These are phyloP conservation scores for Andricus quercusramuli DNA, from an alignment of 2,888 invertebrate species.

Conservation along the genomic window DNA sequence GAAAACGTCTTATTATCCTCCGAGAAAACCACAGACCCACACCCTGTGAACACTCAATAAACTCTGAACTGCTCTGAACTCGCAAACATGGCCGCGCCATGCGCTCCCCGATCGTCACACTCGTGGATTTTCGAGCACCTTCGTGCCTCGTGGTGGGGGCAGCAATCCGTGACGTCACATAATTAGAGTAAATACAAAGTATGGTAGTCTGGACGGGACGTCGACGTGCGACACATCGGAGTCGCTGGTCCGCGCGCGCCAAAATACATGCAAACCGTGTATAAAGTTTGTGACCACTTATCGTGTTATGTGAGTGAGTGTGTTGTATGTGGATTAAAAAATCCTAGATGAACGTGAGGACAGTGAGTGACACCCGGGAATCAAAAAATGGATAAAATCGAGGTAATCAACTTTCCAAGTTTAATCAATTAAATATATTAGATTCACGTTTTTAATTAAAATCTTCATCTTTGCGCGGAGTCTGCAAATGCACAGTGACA, in stretches of 20 bases:
- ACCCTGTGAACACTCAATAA: neutral
- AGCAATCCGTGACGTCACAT: slow-evolving; percentile 83
- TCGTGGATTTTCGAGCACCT: slow-evolving; percentile 57
- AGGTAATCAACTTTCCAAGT: slow-evolving; percentile 67
- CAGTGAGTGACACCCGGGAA: slow-evolving; percentile 72
- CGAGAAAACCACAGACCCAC: neutral
- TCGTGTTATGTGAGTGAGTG: slow-evolving; percentile 70
- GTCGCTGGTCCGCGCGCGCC: slow-evolving; percentile 75
- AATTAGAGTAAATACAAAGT: slow-evolving; percentile 87
- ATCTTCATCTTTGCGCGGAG: neutral
- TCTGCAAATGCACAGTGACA: slow-evolving; percentile 16
- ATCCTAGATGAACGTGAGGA: slow-evolving; percentile 75
- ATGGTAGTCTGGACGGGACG: slow-evolving; percentile 83
- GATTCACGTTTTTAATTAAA: neutral
- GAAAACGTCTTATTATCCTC: too few species aligned
- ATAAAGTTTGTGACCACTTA: slow-evolving; percentile 46
- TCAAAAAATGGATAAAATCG: slow-evolving; percentile 77
- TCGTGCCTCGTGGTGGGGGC: slow-evolving; percentile 63
- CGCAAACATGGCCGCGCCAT: slow-evolving; percentile 51
- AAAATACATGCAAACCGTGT: slow-evolving; percentile 51
- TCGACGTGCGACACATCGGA: slow-evolving; percentile 82
- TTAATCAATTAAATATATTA: slow-evolving; percentile 34
- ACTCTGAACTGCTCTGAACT: neutral
- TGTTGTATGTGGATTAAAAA: slow-evolving; percentile 63
- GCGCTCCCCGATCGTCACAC: slow-evolving; percentile 57